Base-by-base conservation (phyloP, 2,113 vertebrate species). In the Xiphophorus maculatus region DNA sequence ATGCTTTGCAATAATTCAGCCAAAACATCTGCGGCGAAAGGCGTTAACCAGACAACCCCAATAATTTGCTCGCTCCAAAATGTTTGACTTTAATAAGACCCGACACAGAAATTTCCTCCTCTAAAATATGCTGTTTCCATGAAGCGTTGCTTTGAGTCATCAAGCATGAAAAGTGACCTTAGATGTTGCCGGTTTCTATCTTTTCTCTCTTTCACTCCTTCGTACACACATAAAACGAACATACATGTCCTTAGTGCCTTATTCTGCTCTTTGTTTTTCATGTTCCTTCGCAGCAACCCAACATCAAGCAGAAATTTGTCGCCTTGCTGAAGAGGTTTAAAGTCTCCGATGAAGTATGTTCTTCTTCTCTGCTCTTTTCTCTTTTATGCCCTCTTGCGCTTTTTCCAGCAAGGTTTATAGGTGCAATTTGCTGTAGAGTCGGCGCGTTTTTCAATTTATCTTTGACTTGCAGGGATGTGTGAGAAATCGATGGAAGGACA, bases 291-390 rank as follows among this genome's bases (percentile, higher is more conserved):
- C 85, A 93, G 91, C 91, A 93, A 90, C 91, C 91, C 35, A 93
- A 93, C 87, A 93, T 93, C 76, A 93, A 93, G 83, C 90, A 93
- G 87, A 93, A 93, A 84, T 93, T 93, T 65, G 91, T 93, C 1
- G 91, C 91, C 72, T n/a, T 93, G 84, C 84, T 93, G 84, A 93
- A 93, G 27, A 84, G 91, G 66, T 93, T 93, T 64, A 93, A 93
- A 88, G 91, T 93, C 73, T 91, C 90, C 0, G 91, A 93, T n/a
- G 91, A 93, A 89, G 91, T 93, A 27, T 27, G 88, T 25, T 27
- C 13, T 28, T 48, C 42, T 17, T 17, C 15, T 17, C 33, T 44
- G 13, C 14, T 17, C 14, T 19, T 17, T 19, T 7, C 44, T 19
- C 44, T 25, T 60, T 66, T 63, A 33, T 0, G 2, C 1, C 32